Evolutionary conservation across 2,113 vertebrate species (phyloP).

Genomic region (Pygoscelis adeliae): DNA sequence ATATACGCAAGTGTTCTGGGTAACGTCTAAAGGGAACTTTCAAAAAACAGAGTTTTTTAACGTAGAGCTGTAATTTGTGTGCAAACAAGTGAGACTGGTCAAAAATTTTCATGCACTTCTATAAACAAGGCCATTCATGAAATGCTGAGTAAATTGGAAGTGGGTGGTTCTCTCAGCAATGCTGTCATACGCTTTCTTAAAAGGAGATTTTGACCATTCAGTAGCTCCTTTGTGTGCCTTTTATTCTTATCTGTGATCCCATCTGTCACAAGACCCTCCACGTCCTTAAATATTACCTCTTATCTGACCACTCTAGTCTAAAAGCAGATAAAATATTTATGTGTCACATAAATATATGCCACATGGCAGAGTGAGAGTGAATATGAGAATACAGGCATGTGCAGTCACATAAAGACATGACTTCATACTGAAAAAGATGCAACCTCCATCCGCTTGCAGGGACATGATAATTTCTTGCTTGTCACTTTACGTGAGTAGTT

Average conservation of each 20-base stretch:
- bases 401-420: background rate
- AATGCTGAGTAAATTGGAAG: background rate
- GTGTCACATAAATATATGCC: background rate
- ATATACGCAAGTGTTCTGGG: background rate
- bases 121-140: background rate
- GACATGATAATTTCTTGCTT: background rate
- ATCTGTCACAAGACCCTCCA: background rate
- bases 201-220: background rate
- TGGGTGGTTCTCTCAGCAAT: background rate
- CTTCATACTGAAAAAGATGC: background rate
- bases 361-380: background rate
- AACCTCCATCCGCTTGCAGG: background rate
- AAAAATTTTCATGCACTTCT: background rate
- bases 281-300: background rate
- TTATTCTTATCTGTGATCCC: background rate
- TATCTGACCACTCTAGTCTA: background rate
- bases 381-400: background rate
- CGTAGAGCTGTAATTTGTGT: background rate
- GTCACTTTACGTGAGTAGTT: background rate
- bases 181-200: background rate
- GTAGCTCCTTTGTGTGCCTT: background rate
- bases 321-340: constrained; percentile 3
- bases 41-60: background rate
- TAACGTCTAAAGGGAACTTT: background rate
- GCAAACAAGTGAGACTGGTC: background rate